Evolutionary conservation across 2,888 invertebrate genomes (phyloP), one percentile per base, ranked within the genome.

Genomic region (Heterodera filipjevi): DNA sequence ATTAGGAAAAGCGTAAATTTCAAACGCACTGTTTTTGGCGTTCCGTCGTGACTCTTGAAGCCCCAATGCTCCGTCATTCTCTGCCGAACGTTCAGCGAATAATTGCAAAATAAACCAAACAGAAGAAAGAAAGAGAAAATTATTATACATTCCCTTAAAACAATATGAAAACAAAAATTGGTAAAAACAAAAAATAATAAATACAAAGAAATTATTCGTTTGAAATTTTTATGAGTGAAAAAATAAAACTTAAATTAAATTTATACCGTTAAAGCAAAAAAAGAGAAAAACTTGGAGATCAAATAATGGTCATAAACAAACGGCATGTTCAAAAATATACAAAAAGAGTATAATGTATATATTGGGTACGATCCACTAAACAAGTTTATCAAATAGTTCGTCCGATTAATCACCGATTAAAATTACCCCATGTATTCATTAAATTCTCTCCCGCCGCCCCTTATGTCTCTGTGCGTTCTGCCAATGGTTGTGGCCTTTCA

Each of bases 231-330:
- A 8, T 10, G 6, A 39, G 6, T 39, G 39, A 39, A 39, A 39
- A 39, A 10, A 12, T 12, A 27, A 46, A 14, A 68, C 30, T n/a
- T n/a, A n/a, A n/a, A n/a, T n/a, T n/a, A 75, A 16, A 68, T 75
- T 75, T 32, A 39, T 75, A 5, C n/a, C 59, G 6, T 35, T 46
- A 73, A 77, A 68, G 22, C 19, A 70, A 1, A 70, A 27, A 59
- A 19, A 35, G 12, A 22, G 32, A 14, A 8, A 70, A 70, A n/a
- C 2, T 8, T 19, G 16, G 49, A 49, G 19, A 49, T 49, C 49
- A 49, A 19, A 49, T 49, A 49, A 49, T 14, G 10, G 14, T 49
- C 19, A 19, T 14, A 49, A 19, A 3, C 19, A 49, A 14, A 3
- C 49, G 19, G 3, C 49, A 3, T 14, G 10, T 14, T 3, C 49